Evolutionary conservation across 2,888 invertebrate genomes (phyloP), one percentile per base, ranked within the genome.

Genomic region (Ennomos erosarius): DNA sequence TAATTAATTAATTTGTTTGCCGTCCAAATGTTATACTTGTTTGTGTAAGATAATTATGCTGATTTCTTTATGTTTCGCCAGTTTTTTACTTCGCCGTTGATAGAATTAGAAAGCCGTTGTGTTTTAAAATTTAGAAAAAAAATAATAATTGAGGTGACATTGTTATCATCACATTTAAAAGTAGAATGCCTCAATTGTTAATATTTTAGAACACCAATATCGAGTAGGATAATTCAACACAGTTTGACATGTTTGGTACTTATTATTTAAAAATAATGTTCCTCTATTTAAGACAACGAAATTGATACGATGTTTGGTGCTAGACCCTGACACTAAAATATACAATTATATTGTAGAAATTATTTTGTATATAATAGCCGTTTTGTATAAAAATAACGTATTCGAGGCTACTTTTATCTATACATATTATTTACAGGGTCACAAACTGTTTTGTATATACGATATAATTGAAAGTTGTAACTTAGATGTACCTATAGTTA

Each of bases 391-490:
- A 81, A 78, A 65, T 65, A 67, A 69, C 70, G 72, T 77, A 77
- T 79, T 82, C 75, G 90, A 90, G 90, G 90, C 90, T 90, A 88
- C 75, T 78, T 75, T 68, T 68, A 66, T 75, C 46, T 59, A 69
- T 75, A 76, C 79, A 65, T 64, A 65, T 73, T 76, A 69, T 75
- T 77, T 73, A 87, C 90, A 90, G 90, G 90, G 90, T 90, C 88
- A 85, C 84, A 85, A 84, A 78, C 75, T 81, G 76, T 78, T 75
- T 71, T 81, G 76, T 84, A 76, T 85, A 83, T 84, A 82, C 76
- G 79, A 73, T 76, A 74, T 74, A 78, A 46, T 78, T 69, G 71
- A 54, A 56, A 80, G 74, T 75, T 75, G 71, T 81, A 78, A 6
- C 26, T 6, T 26, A 82, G 70, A 77, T 82, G 76, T 80, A 26